phyloP scores from a whole-genome alignment of 2,113 vertebrate genomes.

The Rhodinocichla rosea region DNA sequence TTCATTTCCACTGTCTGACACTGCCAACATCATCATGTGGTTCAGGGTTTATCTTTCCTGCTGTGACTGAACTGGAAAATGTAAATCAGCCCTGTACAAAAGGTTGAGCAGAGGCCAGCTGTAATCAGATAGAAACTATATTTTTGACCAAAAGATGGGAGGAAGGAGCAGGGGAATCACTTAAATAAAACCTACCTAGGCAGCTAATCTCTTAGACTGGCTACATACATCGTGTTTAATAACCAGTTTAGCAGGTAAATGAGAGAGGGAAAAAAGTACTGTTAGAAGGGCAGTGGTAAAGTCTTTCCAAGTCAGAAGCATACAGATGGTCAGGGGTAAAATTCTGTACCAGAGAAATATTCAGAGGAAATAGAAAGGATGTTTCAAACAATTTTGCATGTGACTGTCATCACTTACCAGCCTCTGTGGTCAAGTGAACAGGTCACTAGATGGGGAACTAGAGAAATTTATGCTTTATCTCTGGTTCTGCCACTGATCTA shows the following conservation, averaged over 20 bases:
- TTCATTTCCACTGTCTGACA: slow-evolving; percentile 40
- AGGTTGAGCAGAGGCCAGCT: slow-evolving; percentile 6
- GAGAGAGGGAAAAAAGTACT: background rate
- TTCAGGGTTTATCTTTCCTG: slow-evolving; percentile 44
- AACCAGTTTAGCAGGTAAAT: background rate
- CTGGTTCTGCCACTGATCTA: background rate
- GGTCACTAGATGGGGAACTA: background rate
- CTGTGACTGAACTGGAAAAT: slow-evolving; percentile 29
- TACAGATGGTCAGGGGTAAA: background rate
- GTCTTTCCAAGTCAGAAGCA: background rate
- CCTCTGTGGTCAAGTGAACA: background rate
- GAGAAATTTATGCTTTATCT: background rate
- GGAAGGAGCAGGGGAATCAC: background rate
- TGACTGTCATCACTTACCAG: background rate
- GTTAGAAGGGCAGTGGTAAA: background rate
- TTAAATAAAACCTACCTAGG: background rate
- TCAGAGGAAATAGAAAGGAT: background rate
- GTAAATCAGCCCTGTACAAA: slow-evolving; percentile 19
- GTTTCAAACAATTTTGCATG: background rate
- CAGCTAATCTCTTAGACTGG: background rate
- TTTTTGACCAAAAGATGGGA: background rate
- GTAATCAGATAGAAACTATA: slow-evolving; percentile 17
- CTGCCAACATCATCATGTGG: background rate
- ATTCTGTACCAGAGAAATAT: background rate
- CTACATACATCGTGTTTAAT: background rate